Base-by-base conservation (phyloP, 1,140 invertebrate species). In the Monomorium pharaonis region DNA sequence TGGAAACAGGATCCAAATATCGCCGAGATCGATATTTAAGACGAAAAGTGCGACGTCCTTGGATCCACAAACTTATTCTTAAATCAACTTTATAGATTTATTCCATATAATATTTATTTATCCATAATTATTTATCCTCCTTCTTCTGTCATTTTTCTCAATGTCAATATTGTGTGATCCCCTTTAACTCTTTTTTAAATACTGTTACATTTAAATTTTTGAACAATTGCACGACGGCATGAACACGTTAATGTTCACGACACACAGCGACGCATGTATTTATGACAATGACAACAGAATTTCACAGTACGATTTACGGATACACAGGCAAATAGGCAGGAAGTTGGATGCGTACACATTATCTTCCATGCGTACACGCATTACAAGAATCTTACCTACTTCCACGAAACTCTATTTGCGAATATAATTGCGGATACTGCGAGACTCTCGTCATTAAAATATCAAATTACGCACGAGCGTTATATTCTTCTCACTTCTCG, bases 301-400 rank as follows among this genome's bases (percentile, higher is more conserved):
- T 65, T 72, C 21, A 81, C 44, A 33, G 63, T 24, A 67, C 49
- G 56, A 30, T 72, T 87, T 60, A 84, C 51, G 24, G 18, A 86
- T 58, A n/a, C n/a, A n/a, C n/a, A 65, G 60, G 24, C n/a, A n/a
- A n/a, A n/a, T 85, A 49, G 44, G 51, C 12, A 62, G 30, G 60
- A 47, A 14, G 12, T 12, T 14, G 21, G 70, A 86, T 89, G 90
- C 75, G 84, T 89, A 65, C 33, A 33, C 16, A 80, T 60, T 67
- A n/a, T n/a, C n/a, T n/a, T n/a, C n/a, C n/a, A n/a, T n/a, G 18
- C 30, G 58, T 80, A 87, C 62, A 85, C 60, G 63, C 63, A 67
- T 83, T 80, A 70, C 75, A 84, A 89, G 75, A 85, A 37, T 88
- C 86, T 92, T 85, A 89, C 88, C 88, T 92, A 90, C 91, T 90